Evolutionary conservation across 2,888 invertebrate species (phyloP).

Genomic region (Chalcis sispes): DNA sequence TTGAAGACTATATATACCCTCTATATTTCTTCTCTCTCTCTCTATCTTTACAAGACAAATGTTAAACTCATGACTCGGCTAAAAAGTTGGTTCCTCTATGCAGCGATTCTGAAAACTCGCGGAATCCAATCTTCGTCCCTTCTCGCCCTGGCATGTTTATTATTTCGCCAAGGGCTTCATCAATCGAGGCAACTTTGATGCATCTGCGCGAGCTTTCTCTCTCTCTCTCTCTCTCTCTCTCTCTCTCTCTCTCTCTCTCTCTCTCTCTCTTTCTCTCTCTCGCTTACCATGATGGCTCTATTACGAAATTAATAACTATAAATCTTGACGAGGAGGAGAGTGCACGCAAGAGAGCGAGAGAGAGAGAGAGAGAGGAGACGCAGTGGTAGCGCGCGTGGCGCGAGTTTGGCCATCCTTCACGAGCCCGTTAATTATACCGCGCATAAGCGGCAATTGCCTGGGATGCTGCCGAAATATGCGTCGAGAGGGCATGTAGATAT

Average conservation of each 20-base stretch:
- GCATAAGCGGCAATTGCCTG: conserved; percentile 11
- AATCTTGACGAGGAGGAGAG: conserved; percentile 65
- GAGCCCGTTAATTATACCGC: conserved; percentile 51
- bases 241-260: too few species aligned
- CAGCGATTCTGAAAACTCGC: not conserved
- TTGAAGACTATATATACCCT: too few species aligned
- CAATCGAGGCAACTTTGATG: conserved; percentile 27
- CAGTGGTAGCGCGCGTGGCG: conserved; percentile 71
- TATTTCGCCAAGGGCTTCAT: conserved; percentile 59
- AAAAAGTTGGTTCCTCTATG: conserved; percentile 18
- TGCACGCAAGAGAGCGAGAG: conserved; percentile 55
- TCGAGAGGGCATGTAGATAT: not conserved
- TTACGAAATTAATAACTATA: conserved; percentile 74
- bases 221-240: too few species aligned
- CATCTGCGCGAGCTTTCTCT: too few species aligned
- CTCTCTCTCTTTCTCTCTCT: too few species aligned
- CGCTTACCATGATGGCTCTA: conserved; percentile 68
- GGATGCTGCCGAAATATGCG: not conserved
- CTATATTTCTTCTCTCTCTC: too few species aligned
- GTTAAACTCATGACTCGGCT: conserved; percentile 59
- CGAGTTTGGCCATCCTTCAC: conserved; percentile 62
- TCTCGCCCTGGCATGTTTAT: conserved; percentile 48
- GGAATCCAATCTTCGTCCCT: not conserved
- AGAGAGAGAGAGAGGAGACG: conserved; percentile 52
- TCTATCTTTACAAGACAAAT: conserved; percentile 56